A percentile compares a stretch with the other conserved stretches of the same genome.
phyloP scores from a whole-genome alignment of 2,113 vertebrate species.

The Stigmatopora argus region DNA sequence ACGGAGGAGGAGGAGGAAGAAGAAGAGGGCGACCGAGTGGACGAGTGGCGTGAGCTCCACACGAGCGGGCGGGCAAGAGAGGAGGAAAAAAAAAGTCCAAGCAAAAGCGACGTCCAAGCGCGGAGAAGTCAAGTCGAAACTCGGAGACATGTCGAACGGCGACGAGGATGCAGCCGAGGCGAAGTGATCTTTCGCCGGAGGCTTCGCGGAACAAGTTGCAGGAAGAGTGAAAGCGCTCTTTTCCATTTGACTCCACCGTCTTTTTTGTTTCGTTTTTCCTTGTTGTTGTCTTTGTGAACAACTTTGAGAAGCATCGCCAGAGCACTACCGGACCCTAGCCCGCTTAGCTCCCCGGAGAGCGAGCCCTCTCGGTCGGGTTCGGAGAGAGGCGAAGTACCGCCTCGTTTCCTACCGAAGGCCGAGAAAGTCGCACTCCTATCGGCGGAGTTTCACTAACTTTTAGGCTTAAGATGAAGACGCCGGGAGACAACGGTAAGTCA shows the following conservation, averaged over 20 bases:
- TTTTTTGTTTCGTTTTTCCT: neutral
- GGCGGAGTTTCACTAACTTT: conserved; percentile 31
- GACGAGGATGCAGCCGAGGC: conserved; percentile 59
- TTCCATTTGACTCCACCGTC: conserved; percentile 20
- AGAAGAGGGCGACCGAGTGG: conserved; percentile 23
- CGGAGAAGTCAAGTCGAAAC: conserved; percentile 38
- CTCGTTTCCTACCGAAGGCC: neutral
- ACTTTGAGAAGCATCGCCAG: neutral
- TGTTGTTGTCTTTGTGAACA: neutral
- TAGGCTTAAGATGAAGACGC: conserved; percentile 62
- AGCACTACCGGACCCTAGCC: neutral
- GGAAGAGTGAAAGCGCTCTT: conserved; percentile 15
- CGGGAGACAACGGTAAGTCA: conserved; percentile 62
- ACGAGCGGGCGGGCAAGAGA: conserved; percentile 52
- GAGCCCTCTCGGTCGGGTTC: conserved; percentile 1
- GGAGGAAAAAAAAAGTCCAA: conserved; percentile 64
- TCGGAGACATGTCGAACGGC: conserved; percentile 50
- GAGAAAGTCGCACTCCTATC: conserved; percentile 12
- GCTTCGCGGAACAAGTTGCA: conserved; percentile 45
- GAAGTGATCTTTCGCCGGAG: conserved; percentile 50
- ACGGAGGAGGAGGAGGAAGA: conserved; percentile 23
- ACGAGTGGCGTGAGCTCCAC: conserved; percentile 41
- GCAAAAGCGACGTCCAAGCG: conserved; percentile 44
- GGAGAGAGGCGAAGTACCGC: conserved; percentile 12
- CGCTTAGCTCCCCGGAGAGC: conserved; percentile 19